Conservation (phyloP, 30 jellyfish, hydroid and myxozoan genomes). For the Phacellophora camtschatica region DNA sequence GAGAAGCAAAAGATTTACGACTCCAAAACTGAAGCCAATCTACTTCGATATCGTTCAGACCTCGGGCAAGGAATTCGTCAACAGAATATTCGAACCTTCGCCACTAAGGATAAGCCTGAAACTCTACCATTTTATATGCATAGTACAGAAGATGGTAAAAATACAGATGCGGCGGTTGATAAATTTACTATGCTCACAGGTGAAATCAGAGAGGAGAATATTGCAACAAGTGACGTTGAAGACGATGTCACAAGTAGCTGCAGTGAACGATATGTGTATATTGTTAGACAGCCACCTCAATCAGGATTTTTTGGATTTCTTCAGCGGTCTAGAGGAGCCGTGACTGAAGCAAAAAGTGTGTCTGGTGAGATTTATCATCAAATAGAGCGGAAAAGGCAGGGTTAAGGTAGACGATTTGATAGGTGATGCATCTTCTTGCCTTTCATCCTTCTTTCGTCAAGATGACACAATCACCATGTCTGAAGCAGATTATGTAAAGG, state of each 20-base stretch:
- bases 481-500: no score
- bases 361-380: background rate
- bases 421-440: background rate
- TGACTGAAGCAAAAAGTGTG: background rate
- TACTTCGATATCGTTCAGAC: no score
- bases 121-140: background rate
- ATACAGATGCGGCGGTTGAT: slow-evolving; percentile 1
- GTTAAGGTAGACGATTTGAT: background rate
- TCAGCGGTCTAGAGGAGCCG: background rate
- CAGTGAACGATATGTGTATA: no score
- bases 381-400: background rate
- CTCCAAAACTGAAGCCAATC: no score
- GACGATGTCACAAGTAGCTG: background rate
- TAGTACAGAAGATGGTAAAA: no score
- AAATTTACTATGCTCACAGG: background rate
- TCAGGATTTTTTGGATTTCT: background rate
- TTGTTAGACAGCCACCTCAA: no score
- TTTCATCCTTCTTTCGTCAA: background rate
- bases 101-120: no score
- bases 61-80: no score
- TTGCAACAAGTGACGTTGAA: background rate
- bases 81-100: no score
- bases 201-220: no score
- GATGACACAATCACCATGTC: background rate
- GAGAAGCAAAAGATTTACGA: no score